These are phyloP conservation scores for Fulica atra DNA, from an alignment of 2,113 vertebrate genomes.

Conservation along the genomic window DNA sequence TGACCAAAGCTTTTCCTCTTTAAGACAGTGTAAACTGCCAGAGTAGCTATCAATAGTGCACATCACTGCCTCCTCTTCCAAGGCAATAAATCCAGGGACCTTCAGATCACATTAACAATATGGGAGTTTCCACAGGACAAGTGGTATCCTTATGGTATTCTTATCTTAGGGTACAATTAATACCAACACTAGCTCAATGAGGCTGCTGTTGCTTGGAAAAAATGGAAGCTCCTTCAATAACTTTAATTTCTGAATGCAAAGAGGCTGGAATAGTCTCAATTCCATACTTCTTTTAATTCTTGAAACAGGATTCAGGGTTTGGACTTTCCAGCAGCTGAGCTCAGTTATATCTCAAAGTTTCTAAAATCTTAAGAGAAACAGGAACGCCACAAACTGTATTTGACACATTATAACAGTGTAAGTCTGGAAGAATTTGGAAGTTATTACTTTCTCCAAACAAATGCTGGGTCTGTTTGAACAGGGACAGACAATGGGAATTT, in stretches of 20 bases:
- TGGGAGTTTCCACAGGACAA: background rate
- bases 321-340: background rate
- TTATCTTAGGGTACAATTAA: background rate
- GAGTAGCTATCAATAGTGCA: background rate
- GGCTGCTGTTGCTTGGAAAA: background rate
- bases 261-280: background rate
- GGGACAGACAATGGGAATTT: fast-evolving
- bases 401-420: background rate
- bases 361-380: background rate
- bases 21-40: background rate
- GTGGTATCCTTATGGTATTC: background rate
- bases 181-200: background rate
- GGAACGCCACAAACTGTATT: background rate
- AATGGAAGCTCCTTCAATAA: background rate
- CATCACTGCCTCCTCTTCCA: background rate
- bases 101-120: background rate
- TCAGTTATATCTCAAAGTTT: background rate
- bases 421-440: background rate
- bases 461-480: background rate
- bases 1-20: background rate
- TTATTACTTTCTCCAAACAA: background rate
- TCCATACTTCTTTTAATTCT: background rate
- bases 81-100: background rate
- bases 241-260: background rate
- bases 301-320: background rate